Conservation (phyloP, 2,888 invertebrate genomes). For the Noctua fimbriata region DNA sequence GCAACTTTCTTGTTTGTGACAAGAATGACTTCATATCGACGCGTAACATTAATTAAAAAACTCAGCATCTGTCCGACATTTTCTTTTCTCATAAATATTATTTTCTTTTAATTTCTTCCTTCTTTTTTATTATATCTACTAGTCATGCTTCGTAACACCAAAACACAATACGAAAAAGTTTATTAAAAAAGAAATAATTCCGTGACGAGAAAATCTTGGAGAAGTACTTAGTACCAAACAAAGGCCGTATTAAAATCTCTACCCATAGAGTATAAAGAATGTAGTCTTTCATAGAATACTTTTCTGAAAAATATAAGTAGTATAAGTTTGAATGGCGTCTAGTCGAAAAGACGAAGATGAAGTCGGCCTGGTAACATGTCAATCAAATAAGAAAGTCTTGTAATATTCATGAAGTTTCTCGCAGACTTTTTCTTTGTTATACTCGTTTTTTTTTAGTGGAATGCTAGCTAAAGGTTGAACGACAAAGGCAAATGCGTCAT, state of each 20-base stretch:
- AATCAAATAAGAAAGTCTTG: slow-evolving; percentile 14
- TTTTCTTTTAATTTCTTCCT: slow-evolving; percentile 34
- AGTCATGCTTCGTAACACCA: slow-evolving; percentile 34
- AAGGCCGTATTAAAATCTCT: slow-evolving; percentile 10
- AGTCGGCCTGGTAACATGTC: slow-evolving; percentile 2
- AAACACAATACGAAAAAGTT: slow-evolving; percentile 41
- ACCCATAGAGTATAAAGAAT: neutral
- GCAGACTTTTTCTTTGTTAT: slow-evolving; percentile 28
- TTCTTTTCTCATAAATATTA: slow-evolving; percentile 38
- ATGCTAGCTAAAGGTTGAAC: slow-evolving; percentile 14
- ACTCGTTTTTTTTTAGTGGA: slow-evolving; percentile 19
- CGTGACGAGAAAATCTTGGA: slow-evolving; percentile 3
- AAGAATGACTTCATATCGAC: slow-evolving; percentile 46
- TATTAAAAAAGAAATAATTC: slow-evolving; percentile 37
- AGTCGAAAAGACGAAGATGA: neutral
- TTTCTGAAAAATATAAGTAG: neutral
- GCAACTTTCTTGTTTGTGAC: slow-evolving; percentile 38
- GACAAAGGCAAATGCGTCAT: slow-evolving; percentile 27
- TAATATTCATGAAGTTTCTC: slow-evolving; percentile 24
- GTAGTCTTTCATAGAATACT: neutral
- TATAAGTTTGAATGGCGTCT: slow-evolving; percentile 4
- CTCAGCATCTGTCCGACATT: slow-evolving; percentile 29
- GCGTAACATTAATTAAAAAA: slow-evolving; percentile 48
- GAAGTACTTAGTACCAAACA: slow-evolving; percentile 9
- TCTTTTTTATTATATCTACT: slow-evolving; percentile 17